phyloP scores from a whole-genome alignment of 2,888 invertebrate genomes.

The Gortyna flavago region DNA sequence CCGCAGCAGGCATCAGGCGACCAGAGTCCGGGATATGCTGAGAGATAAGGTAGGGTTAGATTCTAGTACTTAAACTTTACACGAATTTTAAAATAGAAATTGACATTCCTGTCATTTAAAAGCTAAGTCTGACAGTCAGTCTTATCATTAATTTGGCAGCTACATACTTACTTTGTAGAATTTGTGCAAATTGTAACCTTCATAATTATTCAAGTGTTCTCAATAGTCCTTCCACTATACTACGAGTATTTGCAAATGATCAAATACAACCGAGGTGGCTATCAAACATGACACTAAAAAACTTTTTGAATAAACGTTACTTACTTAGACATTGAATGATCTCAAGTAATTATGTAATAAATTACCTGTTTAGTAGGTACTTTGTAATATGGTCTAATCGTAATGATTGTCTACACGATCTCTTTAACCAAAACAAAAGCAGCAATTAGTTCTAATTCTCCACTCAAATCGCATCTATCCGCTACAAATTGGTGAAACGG shows the following conservation, averaged over 20 bases:
- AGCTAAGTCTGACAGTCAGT: background rate
- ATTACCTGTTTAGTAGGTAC: no score
- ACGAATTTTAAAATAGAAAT: background rate
- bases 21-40: conserved; percentile 96
- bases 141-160: background rate
- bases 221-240: background rate
- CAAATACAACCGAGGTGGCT: background rate
- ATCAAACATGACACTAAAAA: background rate
- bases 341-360: no score
- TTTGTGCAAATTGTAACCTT: background rate
- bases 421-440: background rate
- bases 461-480: conserved; percentile 17
- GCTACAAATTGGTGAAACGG: conserved; percentile 24
- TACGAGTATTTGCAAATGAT: background rate
- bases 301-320: background rate
- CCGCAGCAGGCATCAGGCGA: conserved; percentile 95
- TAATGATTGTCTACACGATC: background rate
- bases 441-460: conserved; percentile 1
- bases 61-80: background rate
- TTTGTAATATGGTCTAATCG: background rate
- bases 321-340: background rate
- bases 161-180: background rate
- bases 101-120: background rate
- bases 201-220: background rate
- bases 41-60: conserved; percentile 94